Base-by-base conservation (phyloP, 2,797 vertebrate genomes). In the Sebastes oblongus region DNA sequence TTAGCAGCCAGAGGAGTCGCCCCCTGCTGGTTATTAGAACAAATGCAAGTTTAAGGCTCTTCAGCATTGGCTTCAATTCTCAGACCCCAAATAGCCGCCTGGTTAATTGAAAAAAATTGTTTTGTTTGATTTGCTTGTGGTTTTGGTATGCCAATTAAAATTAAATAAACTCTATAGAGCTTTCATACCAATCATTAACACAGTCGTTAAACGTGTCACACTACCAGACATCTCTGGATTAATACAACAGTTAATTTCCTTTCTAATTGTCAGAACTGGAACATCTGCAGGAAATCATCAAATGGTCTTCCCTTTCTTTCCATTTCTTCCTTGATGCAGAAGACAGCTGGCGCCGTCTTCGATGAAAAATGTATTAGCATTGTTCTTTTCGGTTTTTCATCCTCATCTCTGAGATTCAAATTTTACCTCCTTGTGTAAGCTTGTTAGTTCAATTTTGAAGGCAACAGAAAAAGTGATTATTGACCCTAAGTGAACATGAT, bases 331-430 rank as follows among this genome's bases (percentile, higher is more conserved):
- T 32, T 76, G 67, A 58, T 62, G 55, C 68, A n/a, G 54, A 56
- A 50, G 42, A 46, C 59, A 29, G n/a, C 22, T 10, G n/a, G 0
- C 4, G 2, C 13, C 1, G n/a, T 22, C 74, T 78, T 3, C 24
- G 59, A 87, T 84, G 39, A 86, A 86, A 82, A 59, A 75, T 83
- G 22, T 1, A 84, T 81, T 55, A 50, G 52, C 66, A 75, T 84
- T 80, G 50, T 81, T 78, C 36, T 30, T 18, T 18, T 61, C 36
- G 8, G 54, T 59, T 75, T 82, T 81, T 79, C 56, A 65, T 77
- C 25, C 30, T 58, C 66, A 4, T 59, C 54, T 58, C 24, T 46
- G 12, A 72, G 29, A 66, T 65, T 75, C 5, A 30, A 3, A 50
- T 73, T 65, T 6, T 3, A 52, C 18, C 59, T 56, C 24, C 62